Conservation (phyloP, 1,140 invertebrate genomes). For the Microplitis mediator region DNA sequence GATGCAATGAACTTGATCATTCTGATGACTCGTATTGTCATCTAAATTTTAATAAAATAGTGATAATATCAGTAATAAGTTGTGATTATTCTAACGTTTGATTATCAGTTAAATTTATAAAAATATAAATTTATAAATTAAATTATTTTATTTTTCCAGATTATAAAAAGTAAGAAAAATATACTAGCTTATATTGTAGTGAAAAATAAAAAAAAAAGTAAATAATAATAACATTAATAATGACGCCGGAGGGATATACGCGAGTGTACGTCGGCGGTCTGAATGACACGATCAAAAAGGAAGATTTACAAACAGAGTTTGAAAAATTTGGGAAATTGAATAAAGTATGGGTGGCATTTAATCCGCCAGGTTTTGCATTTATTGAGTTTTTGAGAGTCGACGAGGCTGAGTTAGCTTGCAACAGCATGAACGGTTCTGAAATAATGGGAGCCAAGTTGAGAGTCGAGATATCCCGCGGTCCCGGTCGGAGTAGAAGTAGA, state of each 20-base stretch:
- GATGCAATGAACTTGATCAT: no score
- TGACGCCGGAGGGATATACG: slow-evolving; percentile 64
- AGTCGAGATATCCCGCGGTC: slow-evolving; percentile 82
- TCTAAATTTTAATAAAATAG: no score
- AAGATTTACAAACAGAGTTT: slow-evolving; percentile 84
- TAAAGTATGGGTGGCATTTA: slow-evolving; percentile 95
- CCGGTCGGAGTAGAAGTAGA: slow-evolving; percentile 64
- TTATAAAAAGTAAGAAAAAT: neutral
- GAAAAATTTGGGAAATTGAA: slow-evolving; percentile 90
- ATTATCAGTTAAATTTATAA: no score
- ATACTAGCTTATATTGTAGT: neutral
- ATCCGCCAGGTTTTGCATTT: slow-evolving; percentile 97
- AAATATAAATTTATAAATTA: neutral
- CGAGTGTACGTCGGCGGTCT: slow-evolving; percentile 86
- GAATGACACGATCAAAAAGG: slow-evolving; percentile 82
- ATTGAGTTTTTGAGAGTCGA: slow-evolving; percentile 95
- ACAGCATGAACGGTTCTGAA: slow-evolving; percentile 86
- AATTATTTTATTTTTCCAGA: neutral
- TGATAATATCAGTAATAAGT: neutral
- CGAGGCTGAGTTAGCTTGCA: slow-evolving; percentile 93
- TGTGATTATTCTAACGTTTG: no score
- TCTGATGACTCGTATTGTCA: no score
- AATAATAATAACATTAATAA: slow-evolving; percentile 34
- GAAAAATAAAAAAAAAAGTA: neutral
- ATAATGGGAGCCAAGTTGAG: slow-evolving; percentile 79